Base-by-base conservation (phyloP, 2,113 vertebrate genomes). In the Amazona guildingii region DNA sequence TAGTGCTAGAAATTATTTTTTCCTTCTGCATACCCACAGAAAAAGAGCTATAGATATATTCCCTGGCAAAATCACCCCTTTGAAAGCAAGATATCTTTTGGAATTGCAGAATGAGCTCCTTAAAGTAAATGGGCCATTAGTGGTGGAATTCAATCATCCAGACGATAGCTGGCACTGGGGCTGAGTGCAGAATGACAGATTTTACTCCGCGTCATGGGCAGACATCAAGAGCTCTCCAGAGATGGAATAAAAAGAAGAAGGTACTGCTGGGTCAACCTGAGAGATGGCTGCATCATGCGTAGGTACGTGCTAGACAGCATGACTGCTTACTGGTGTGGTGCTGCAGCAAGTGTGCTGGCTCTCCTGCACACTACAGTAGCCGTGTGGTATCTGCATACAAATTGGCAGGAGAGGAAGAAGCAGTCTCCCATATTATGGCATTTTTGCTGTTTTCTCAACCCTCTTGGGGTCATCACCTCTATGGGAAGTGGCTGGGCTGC, bases 71-170 rank as follows among this genome's bases (percentile, higher is more conserved):
- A 86, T 61, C 49, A 41, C 29, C 31, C 49, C 49, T 93, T 6
- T 76, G 92, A 91, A 96, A 66, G 57, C 35, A 95, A 89, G 80
- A 91, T 64, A 62, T 20, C 66, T 72, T 94, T 66, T 80, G 72
- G 86, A 88, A 88, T 78, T 93, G 69, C 86, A 94, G 86, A 93
- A 95, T 54, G 90, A 80, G 44, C 44, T 93, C 57, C 77, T 95
- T 90, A 88, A 90, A 81, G 51, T 72, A 95, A 96, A 92, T 86
- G 72, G 80, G 39, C 85, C 83, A 90, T 93, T 93, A 97, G 90
- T 88, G 76, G 79, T 75, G 78, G 92, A 95, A 88, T 95, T 96
- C 88, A 86, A 5, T 91, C 86, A 88, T 44, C 48, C 61, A 72
- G 52, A 68, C 1, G 3, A 86, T 68, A 91, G 83, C 83, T 93